Evolutionary conservation across 2,797 vertebrate species (phyloP).

Genomic region (Galago senegalensis): DNA sequence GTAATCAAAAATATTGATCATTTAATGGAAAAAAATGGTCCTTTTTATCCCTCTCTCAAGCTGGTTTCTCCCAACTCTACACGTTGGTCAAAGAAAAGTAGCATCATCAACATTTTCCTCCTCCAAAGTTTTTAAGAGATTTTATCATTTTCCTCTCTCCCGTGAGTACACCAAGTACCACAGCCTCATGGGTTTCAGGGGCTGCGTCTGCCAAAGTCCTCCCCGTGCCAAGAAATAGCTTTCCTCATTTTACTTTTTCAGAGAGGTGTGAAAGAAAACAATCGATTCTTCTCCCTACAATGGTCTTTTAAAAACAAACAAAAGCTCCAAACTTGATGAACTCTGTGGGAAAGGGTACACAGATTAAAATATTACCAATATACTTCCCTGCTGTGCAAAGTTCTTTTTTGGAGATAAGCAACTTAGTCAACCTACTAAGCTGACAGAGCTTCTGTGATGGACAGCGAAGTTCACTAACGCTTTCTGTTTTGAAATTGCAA

Average conservation of each 20-base stretch:
- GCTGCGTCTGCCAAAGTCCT: slow-evolving; percentile 66
- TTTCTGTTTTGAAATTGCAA: neutral
- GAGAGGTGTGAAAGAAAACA: slow-evolving; percentile 68
- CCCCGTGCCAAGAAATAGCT: slow-evolving; percentile 76
- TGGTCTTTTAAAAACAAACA: slow-evolving; percentile 57
- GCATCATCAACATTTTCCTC: neutral
- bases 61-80: neutral
- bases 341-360: neutral
- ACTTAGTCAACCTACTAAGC: neutral
- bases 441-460: neutral
- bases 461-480: neutral
- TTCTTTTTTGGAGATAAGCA: slow-evolving; percentile 51
- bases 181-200: slow-evolving; percentile 24
- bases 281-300: slow-evolving; percentile 18
- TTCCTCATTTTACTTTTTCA: slow-evolving; percentile 69
- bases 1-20: neutral
- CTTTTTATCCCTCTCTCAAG: neutral
- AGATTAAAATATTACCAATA: slow-evolving; percentile 11
- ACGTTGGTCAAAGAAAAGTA: slow-evolving; percentile 51
- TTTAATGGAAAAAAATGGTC: neutral
- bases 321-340: neutral
- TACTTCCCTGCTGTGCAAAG: neutral
- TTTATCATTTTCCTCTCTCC: slow-evolving; percentile 67
- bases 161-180: neutral
- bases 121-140: neutral